phyloP scores from a whole-genome alignment of 2,113 vertebrate genomes.

The Lophochroa leadbeateri region DNA sequence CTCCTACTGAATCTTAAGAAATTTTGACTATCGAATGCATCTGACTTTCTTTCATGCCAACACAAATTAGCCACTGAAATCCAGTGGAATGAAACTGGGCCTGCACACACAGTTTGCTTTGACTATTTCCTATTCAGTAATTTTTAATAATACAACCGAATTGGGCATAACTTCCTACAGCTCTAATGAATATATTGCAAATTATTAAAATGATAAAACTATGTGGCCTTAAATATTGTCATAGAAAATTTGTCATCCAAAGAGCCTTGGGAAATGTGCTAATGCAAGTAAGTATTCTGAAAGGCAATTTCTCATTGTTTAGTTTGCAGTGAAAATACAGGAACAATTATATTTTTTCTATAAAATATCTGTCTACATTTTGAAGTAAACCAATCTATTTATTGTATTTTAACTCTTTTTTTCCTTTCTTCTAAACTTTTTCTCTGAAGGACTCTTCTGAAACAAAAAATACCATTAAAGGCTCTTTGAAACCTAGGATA shows the following conservation, averaged over 20 bases:
- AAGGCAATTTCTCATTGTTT: constrained; percentile 48
- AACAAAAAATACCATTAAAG: background rate
- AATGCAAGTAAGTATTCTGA: constrained; percentile 47
- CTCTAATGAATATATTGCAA: constrained; percentile 67
- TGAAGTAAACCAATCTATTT: background rate
- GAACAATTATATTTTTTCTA: background rate
- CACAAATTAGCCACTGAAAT: background rate
- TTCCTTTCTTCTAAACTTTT: background rate
- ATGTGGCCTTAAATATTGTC: constrained; percentile 51
- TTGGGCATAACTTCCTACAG: constrained; percentile 66
- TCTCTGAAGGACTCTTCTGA: background rate
- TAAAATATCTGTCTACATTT: background rate
- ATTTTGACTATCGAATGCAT: background rate
- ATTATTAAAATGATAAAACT: constrained; percentile 74
- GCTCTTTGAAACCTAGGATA: background rate
- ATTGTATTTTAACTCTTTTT: background rate
- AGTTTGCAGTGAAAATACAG: background rate
- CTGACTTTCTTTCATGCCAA: background rate
- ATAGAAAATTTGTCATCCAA: constrained; percentile 53
- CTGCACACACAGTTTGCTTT: constrained; percentile 66
- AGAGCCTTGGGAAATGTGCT: constrained; percentile 51
- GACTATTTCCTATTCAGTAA: constrained; percentile 69
- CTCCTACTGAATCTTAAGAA: background rate
- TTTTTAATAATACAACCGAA: constrained; percentile 76
- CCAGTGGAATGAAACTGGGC: background rate